A percentile compares a stretch with the other conserved stretches of the same genome.
Evolutionary conservation across 1,140 invertebrate genomes (phyloP).

Genomic region (Lordiphosa mommai): DNA sequence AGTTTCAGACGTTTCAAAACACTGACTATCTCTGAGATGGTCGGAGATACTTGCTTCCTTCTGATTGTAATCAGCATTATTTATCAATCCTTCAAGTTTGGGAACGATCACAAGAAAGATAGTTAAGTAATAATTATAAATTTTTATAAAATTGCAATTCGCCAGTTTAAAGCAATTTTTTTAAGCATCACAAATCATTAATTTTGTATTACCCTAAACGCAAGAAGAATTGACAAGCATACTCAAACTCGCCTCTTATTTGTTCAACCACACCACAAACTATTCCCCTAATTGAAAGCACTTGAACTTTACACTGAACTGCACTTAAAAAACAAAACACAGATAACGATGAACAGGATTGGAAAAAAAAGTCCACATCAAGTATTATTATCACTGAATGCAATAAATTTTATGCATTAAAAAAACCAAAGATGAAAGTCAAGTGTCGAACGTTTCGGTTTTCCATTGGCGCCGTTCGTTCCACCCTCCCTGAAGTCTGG

Average conservation of each 20-base stretch:
- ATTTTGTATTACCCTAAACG: too few relatives aligned
- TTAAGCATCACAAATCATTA: too few relatives aligned
- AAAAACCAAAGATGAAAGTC: conserved; percentile 7
- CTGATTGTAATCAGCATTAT: too few relatives aligned
- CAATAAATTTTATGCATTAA: conserved; percentile 35
- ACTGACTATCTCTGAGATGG: too few relatives aligned
- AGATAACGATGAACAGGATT: not conserved
- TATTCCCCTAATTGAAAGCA: not conserved
- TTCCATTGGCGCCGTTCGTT: conserved; percentile 20
- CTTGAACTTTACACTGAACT: conserved; percentile 23
- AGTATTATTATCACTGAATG: conserved; percentile 27
- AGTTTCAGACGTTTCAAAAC: too few relatives aligned
- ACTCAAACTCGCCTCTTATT: conserved; percentile 1
- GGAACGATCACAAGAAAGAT: too few relatives aligned
- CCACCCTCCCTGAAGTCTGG: conserved; percentile 10
- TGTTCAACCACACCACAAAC: not conserved
- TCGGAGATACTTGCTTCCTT: too few relatives aligned
- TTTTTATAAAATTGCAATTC: too few relatives aligned
- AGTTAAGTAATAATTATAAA: too few relatives aligned
- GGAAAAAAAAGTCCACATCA: conserved; percentile 4
- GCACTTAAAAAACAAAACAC: conserved; percentile 13
- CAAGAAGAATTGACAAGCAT: not conserved
- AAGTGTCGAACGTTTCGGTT: conserved; percentile 33
- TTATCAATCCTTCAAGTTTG: too few relatives aligned
- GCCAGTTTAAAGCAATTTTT: too few relatives aligned